A percentile compares a stretch with the other conserved stretches of the same genome.
phyloP scores from a whole-genome alignment of 2,888 invertebrate species.

The Tiliacea aurago region DNA sequence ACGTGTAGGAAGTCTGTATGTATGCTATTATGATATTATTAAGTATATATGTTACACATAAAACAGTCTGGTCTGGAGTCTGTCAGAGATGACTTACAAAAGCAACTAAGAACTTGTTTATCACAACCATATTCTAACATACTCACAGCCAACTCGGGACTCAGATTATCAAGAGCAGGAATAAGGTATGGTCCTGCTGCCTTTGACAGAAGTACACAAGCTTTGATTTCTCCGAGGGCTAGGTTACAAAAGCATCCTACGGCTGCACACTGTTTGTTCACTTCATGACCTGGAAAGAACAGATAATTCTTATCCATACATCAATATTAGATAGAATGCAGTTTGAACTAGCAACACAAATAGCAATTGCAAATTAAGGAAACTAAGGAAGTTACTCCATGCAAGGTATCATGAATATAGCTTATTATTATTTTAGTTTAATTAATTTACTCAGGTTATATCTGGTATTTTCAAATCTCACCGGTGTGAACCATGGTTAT shows the following conservation, averaged over 20 bases:
- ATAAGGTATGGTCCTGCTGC: slow-evolving; percentile 88
- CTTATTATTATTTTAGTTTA: neutral
- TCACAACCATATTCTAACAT: neutral
- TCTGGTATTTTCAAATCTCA: too few relatives aligned
- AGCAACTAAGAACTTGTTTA: neutral
- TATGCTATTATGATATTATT: too few relatives aligned
- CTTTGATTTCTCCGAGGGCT: slow-evolving; percentile 85
- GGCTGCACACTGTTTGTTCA: slow-evolving; percentile 86
- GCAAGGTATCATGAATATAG: neutral
- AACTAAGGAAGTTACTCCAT: neutral
- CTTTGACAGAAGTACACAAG: slow-evolving; percentile 83
- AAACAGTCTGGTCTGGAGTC: neutral
- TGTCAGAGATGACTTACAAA: neutral
- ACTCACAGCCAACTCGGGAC: slow-evolving; percentile 78
- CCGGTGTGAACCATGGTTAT: too few relatives aligned
- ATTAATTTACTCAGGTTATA: too few relatives aligned
- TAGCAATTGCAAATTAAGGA: neutral
- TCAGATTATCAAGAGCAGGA: slow-evolving; percentile 74
- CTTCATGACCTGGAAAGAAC: slow-evolving; percentile 80
- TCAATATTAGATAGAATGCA: neutral
- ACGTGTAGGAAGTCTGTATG: neutral
- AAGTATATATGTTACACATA: neutral
- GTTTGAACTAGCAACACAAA: too few relatives aligned
- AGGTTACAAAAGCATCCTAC: slow-evolving; percentile 90
- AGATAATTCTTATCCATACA: neutral